phyloP scores from a whole-genome alignment of 2,113 vertebrate genomes.

The Plotosus lineatus region DNA sequence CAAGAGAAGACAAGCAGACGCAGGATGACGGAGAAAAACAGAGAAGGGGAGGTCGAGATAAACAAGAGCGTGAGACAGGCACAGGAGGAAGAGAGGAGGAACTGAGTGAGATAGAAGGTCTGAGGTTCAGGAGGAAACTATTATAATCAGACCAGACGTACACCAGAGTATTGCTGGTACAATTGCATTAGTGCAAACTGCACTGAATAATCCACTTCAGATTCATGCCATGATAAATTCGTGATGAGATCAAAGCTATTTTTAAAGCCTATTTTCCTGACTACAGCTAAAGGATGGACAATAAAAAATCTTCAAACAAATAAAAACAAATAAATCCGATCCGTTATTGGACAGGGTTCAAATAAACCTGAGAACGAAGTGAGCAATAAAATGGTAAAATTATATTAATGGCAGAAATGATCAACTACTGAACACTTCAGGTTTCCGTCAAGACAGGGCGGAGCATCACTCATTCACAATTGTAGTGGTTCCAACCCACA shows the following conservation, averaged over 20 bases:
- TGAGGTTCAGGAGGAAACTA: constrained; percentile 17
- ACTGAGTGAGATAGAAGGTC: neutral
- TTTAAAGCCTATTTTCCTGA: neutral
- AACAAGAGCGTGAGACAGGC: neutral
- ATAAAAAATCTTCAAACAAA: neutral
- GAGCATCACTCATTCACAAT: too few relatives aligned
- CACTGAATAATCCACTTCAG: neutral
- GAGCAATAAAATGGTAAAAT: neutral
- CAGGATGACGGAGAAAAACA: constrained; percentile 42
- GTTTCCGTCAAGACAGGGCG: neutral
- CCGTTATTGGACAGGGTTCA: neutral
- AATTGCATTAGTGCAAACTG: neutral
- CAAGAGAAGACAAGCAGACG: neutral
- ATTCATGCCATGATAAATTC: constrained; percentile 1
- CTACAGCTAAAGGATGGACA: neutral
- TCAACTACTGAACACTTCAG: neutral
- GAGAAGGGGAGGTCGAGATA: neutral
- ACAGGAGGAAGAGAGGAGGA: neutral
- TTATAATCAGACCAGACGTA: neutral
- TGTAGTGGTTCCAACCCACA: too few relatives aligned
- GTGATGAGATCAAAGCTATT: neutral
- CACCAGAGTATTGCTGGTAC: neutral
- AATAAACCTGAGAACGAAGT: neutral
- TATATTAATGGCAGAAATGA: neutral
- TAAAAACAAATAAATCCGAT: neutral